phyloP scores from a whole-genome alignment of 2,113 vertebrate genomes.

The Coturnix japonica region DNA sequence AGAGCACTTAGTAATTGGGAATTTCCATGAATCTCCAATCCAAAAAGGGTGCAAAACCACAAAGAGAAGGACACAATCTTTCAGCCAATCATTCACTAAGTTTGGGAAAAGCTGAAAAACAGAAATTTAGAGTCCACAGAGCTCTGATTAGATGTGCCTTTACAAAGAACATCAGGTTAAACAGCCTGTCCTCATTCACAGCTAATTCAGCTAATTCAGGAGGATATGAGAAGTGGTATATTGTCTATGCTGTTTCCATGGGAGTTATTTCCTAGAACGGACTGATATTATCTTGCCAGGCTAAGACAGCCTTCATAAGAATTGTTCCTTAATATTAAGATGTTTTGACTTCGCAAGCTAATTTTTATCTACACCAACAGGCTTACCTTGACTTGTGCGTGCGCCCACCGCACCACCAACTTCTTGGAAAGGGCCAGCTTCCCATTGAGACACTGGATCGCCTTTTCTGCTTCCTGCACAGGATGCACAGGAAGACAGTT shows the following conservation, averaged over 20 bases:
- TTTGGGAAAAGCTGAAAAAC: neutral
- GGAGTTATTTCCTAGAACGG: neutral
- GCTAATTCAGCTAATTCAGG: neutral
- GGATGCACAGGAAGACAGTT: slow-evolving; percentile 73
- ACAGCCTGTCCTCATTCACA: neutral
- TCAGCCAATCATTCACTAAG: neutral
- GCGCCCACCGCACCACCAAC: slow-evolving; percentile 95
- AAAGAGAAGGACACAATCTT: neutral
- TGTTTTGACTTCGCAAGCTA: fast-evolving
- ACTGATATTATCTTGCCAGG: neutral
- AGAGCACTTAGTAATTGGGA: slow-evolving; percentile 15
- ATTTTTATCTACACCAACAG: fast-evolving
- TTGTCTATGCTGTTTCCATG: fast-evolving
- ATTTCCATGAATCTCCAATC: slow-evolving; percentile 13
- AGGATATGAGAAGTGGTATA: fast-evolving
- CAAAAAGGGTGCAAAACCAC: slow-evolving; percentile 9
- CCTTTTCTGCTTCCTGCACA: slow-evolving; percentile 93
- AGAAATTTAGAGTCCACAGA: neutral
- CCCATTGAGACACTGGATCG: slow-evolving; percentile 96
- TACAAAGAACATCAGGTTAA: neutral
- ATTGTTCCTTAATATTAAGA: neutral
- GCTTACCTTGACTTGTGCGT: slow-evolving; percentile 96
- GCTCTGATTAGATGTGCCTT: neutral
- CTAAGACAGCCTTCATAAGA: neutral
- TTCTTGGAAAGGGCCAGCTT: slow-evolving; percentile 98